Evolutionary conservation across 37 sponge, comb jelly and placozoan genomes (phyloP).

Genomic region (Haliclona indistincta): DNA sequence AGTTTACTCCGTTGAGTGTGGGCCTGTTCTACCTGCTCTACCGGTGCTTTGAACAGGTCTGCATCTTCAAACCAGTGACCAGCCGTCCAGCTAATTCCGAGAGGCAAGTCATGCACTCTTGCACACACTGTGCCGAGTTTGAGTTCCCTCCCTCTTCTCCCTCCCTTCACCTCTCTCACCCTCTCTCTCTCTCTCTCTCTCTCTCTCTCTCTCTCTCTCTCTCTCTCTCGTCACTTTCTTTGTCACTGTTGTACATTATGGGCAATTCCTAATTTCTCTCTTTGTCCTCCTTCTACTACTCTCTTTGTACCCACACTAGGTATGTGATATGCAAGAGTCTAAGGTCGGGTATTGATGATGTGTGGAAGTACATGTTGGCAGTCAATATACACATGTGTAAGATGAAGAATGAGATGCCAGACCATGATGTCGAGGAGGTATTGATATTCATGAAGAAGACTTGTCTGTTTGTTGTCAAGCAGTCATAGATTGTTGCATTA

Average conservation of each 20-base stretch:
- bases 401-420: too few relatives aligned
- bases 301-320: background rate
- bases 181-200: background rate
- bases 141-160: background rate
- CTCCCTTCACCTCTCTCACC: background rate
- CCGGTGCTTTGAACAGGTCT: conserved; percentile 78
- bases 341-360: too few relatives aligned
- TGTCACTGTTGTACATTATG: background rate
- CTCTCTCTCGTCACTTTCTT: background rate
- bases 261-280: too few relatives aligned
- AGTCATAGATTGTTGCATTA: too few relatives aligned
- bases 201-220: background rate
- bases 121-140: background rate
- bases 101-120: conserved; percentile 52
- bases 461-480: too few relatives aligned
- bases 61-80: conserved; percentile 93
- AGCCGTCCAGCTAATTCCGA: conserved; percentile 98
- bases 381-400: too few relatives aligned
- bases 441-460: too few relatives aligned
- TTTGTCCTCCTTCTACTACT: background rate
- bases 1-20: conserved; percentile 93
- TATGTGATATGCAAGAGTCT: too few relatives aligned
- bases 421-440: too few relatives aligned
- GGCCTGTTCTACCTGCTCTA: conserved; percentile 92
- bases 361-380: too few relatives aligned